phyloP scores from a whole-genome alignment of 1,140 invertebrate genomes.

The Procambarus virginalis region DNA sequence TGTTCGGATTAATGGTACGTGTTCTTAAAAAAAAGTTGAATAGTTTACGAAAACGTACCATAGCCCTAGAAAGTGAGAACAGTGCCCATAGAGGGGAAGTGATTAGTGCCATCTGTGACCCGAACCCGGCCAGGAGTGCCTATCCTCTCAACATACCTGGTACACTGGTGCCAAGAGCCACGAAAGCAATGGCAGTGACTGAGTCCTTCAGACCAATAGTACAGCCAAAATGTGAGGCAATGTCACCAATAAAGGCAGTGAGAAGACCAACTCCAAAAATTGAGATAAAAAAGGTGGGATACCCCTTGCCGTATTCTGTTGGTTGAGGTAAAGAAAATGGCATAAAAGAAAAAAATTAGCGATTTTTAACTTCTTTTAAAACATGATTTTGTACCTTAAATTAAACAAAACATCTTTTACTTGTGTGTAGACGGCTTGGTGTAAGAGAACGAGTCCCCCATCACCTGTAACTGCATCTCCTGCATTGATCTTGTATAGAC shows the following conservation, averaged over 20 bases:
- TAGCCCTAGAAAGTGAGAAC: background rate
- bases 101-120: background rate
- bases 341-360: background rate
- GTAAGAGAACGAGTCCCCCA: background rate
- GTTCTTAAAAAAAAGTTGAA: background rate
- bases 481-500: background rate
- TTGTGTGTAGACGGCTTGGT: background rate
- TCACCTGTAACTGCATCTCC: background rate
- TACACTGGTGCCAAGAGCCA: slow-evolving; percentile 80
- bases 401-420: background rate
- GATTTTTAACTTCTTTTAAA: background rate
- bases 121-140: background rate
- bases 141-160: slow-evolving; percentile 76
- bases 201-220: slow-evolving; percentile 81
- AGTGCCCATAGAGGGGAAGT: background rate
- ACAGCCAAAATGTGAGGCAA: slow-evolving; percentile 81
- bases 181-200: slow-evolving; percentile 82
- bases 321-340: slow-evolving; percentile 43
- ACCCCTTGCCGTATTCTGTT: slow-evolving; percentile 76
- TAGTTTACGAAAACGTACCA: background rate
- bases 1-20: background rate
- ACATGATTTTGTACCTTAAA: background rate
- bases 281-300: slow-evolving; percentile 79
- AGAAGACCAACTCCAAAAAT: slow-evolving; percentile 80
- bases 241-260: slow-evolving; percentile 82